phyloP scores from a whole-genome alignment of 2,888 invertebrate species.

The Xiphydria camelus region DNA sequence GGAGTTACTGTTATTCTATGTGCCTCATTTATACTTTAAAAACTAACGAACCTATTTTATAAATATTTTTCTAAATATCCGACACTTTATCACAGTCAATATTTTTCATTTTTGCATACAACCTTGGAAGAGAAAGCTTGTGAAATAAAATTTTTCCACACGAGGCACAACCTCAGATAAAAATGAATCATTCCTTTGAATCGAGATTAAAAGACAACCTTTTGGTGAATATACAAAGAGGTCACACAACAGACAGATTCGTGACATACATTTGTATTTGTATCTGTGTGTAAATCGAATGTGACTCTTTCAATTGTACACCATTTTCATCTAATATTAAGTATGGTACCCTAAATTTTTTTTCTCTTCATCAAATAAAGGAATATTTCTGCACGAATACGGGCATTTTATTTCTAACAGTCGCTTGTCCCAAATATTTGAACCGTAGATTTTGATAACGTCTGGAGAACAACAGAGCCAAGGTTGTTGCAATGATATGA shows the following conservation, averaged over 20 bases:
- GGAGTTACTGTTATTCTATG: too few species aligned
- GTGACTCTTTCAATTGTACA: background rate
- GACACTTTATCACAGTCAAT: too few species aligned
- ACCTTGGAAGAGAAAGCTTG: too few species aligned
- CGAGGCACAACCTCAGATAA: background rate
- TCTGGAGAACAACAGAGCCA: constrained; percentile 28
- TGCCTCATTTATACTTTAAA: too few species aligned
- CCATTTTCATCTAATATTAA: too few species aligned
- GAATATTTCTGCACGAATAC: constrained; percentile 14
- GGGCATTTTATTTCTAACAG: constrained; percentile 27
- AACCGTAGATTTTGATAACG: constrained; percentile 20
- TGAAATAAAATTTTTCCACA: constrained; percentile 9
- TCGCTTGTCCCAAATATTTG: constrained; percentile 24
- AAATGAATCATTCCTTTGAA: too few species aligned
- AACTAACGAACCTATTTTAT: too few species aligned
- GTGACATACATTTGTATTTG: constrained; percentile 1
- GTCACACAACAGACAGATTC: background rate
- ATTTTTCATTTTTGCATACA: too few species aligned
- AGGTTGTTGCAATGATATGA: constrained; percentile 21
- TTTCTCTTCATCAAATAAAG: too few species aligned
- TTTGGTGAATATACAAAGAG: background rate
- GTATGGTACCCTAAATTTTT: too few species aligned
- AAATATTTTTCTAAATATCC: too few species aligned
- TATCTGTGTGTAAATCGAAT: background rate
- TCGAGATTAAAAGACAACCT: too few species aligned